Base-by-base conservation (phyloP, 2,113 vertebrate genomes). In the Haliaeetus leucogaster region DNA sequence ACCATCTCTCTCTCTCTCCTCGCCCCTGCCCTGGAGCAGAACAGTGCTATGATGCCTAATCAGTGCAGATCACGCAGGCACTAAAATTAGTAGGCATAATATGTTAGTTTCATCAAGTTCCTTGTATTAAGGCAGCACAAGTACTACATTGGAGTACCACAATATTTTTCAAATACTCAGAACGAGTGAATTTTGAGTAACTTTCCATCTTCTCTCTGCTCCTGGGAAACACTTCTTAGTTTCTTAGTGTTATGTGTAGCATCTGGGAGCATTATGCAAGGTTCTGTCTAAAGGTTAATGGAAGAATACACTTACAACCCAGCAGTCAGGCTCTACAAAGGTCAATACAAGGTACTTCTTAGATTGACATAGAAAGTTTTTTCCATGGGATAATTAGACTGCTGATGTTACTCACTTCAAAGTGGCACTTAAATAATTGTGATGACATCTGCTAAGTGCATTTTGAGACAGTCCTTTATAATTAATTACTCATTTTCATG, bases 401-500 rank as follows among this genome's bases (percentile, higher is more conserved):
- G 68, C 47, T 96, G 38, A 86, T 87, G 89, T 86, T 97, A 85
- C 48, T 95, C 40, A 76, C 70, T 96, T 95, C 4, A 0, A 95
- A 96, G 78, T 56, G 47, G 89, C 78, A 93, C 89, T 96, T 96
- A 93, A 93, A 82, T 93, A 96, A 96, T 87, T 91, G 95, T 87
- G 86, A 87, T 96, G 95, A 96, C 93, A 91, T 91, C 91, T 89
- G 23, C 86, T 93, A 94, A 96, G 90, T 96, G 87, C 95, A 93
- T 95, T 94, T 93, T 91, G 84, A 96, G 81, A 91, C 70, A 72
- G 73, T 93, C 34, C 52, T 96, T 96, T 91, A 96, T 96, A 97
- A 97, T 95, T 93, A 94, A 97, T 91, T 94, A 91, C 89, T 94
- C 92, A 96, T 94, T 95, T 92, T 93, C 95, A 93, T 96, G 89